phyloP scores from a whole-genome alignment of 1,140 invertebrate species.

The Trachymyrmex cornetzi region DNA sequence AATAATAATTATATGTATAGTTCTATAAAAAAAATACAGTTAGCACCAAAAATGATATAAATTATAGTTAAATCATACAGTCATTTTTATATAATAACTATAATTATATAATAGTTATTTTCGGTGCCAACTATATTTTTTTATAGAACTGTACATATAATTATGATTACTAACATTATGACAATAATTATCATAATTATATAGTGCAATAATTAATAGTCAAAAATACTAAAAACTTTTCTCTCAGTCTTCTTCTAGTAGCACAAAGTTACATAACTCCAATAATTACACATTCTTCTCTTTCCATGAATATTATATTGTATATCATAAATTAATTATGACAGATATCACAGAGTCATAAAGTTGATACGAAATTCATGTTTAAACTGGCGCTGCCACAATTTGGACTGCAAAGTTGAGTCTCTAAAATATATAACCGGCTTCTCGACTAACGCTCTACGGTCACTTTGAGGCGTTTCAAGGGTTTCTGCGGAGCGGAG shows the following conservation, averaged over 20 bases:
- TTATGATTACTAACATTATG: too few species aligned
- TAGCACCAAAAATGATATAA: too few species aligned
- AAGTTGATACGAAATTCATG: slow-evolving; percentile 49
- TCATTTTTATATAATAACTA: too few species aligned
- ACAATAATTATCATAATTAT: too few species aligned
- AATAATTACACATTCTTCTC: neutral
- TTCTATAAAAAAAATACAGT: too few species aligned
- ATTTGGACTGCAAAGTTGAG: slow-evolving; percentile 60
- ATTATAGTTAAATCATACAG: too few species aligned
- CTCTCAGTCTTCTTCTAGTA: neutral
- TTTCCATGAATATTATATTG: neutral
- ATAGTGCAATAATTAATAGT: too few species aligned
- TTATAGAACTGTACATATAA: too few species aligned
- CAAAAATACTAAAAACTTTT: too few species aligned
- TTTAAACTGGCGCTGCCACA: slow-evolving; percentile 48
- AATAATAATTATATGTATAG: too few species aligned
- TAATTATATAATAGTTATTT: too few species aligned
- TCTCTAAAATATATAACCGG: slow-evolving; percentile 72
- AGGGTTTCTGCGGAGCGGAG: slow-evolving; percentile 80
- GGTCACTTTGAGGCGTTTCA: slow-evolving; percentile 88
- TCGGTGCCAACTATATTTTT: too few species aligned
- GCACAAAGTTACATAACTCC: neutral
- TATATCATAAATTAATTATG: slow-evolving; percentile 44
- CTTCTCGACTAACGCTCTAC: slow-evolving; percentile 84
- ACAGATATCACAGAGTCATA: slow-evolving; percentile 3